Base-by-base conservation (phyloP, 2,797 vertebrate genomes). In the Prunella strophiata region DNA sequence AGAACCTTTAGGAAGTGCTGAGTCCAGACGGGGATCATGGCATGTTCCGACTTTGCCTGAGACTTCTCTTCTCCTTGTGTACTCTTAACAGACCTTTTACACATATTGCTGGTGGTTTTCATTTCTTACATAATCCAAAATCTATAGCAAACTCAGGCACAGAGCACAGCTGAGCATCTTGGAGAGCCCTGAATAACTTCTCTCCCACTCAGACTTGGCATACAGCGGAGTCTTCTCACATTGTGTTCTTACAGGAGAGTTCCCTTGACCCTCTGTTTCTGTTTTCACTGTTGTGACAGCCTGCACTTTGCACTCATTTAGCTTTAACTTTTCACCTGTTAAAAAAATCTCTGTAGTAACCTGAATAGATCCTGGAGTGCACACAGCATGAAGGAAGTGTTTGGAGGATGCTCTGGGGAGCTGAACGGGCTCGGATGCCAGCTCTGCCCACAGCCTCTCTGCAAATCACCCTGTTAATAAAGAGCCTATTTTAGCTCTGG, bases 381-480 rank as follows among this genome's bases (percentile, higher is more conserved):
- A 3, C 32, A 1, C 74, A 10, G 18, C 54, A n/a, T 85, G 91
- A 85, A 82, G 84, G 90, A 95, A 81, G 30, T 23, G 63, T 63
- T 88, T 76, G 81, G 61, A 92, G 84, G 88, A 52, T 91, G 94
- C 95, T 82, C 78, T 68, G 78, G 78, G 93, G 88, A 96, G 42
- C 6, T 47, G 81, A 71, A 68, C 52, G 15, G 61, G 72, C 75
- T 79, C 13, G 36, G 66, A 63, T 87, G 80, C 86, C 86, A 95
- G 65, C 86, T 94, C 91, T 96, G 77, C 92, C 94, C 92, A 91
- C 91, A 87, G 86, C 77, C 65, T 95, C 52, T 54, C 94, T 92
- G 86, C 91, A 96, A 95, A 97, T 97, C 95, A 95, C 84, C 65
- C 90, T 82, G 63, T 85, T 97, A 97, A 97, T 96, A 94, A 96